Evolutionary conservation across 1,140 invertebrate genomes (phyloP), one percentile per base, ranked within the genome.

Genomic region (Polypedilum pembai): DNA sequence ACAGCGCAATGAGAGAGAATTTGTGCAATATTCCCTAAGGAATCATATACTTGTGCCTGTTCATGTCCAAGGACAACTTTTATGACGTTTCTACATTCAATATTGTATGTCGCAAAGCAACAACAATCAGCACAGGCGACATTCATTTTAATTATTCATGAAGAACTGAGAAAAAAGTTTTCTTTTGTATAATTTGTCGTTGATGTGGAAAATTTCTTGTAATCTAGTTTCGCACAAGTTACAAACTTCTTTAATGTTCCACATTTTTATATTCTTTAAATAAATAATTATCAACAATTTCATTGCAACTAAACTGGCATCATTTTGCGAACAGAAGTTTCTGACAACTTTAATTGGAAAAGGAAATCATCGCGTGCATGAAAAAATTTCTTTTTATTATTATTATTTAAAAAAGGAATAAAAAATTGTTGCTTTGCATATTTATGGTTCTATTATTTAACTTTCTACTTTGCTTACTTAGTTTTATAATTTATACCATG

Each of bases 291-390:
- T 56, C 15, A n/a, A 12, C 12, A 56, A 56, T n/a, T n/a, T 56
- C 15, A n/a, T 56, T 56, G 45, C 45, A 56, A 12, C 45, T 15
- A 56, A 56, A 15, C 12, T 56, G 45, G n/a, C 45, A 56, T n/a
- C 12, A 56, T n/a, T 56, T 56, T 56, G 45, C 45, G 45, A n/a
- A 56, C n/a, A 56, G 45, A 56, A 56, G 12, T 56, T 56, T 56
- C 45, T n/a, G 45, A 56, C 45, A 56, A 56, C 12, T 56, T 56
- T 56, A 56, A 56, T 56, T 56, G n/a, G 45, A 56, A 56, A n/a
- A 15, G 45, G 45, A 56, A 56, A n/a, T 15, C 45, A 56, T 56
- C 45, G 45, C 45, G 45, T 56, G 45, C 24, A 33, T 15, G 4
- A 15, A 56, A 12, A 56, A 56, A 56, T 56, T 56, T 56, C 12